Conservation (phyloP, 2,888 invertebrate species). For the Alsophila aescularia region DNA sequence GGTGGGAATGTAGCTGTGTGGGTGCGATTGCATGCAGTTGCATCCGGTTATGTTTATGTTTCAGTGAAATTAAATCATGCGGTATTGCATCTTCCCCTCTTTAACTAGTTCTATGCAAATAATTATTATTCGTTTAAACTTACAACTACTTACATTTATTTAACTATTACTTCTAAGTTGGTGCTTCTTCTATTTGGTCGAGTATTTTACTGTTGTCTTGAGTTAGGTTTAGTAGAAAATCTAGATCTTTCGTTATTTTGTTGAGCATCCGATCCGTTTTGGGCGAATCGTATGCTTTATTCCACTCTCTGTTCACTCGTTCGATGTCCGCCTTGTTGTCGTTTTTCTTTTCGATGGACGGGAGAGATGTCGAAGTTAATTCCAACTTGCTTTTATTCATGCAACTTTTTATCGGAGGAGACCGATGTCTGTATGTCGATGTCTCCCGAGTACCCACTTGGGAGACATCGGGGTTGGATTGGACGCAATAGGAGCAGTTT, state of each 20-base stretch:
- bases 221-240: slow-evolving; percentile 90
- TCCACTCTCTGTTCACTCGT: slow-evolving; percentile 70
- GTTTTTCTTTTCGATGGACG: slow-evolving; percentile 65
- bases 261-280: slow-evolving; percentile 88
- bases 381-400: slow-evolving; percentile 67
- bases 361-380: slow-evolving; percentile 66
- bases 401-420: slow-evolving; percentile 79
- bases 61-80: too few species aligned
- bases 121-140: slow-evolving; percentile 53
- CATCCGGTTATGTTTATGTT: too few species aligned
- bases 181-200: slow-evolving; percentile 71
- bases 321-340: slow-evolving; percentile 66
- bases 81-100: too few species aligned
- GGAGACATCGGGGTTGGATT: slow-evolving; percentile 73
- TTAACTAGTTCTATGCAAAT: too few species aligned
- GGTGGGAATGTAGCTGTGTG: too few species aligned
- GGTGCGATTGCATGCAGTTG: too few species aligned
- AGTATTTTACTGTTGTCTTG: slow-evolving; percentile 59
- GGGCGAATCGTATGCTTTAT: slow-evolving; percentile 66
- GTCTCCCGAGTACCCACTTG: too few species aligned
- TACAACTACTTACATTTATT: slow-evolving; percentile 34
- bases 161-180: slow-evolving; percentile 57
- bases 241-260: slow-evolving; percentile 92
- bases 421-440: too few species aligned
- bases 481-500: slow-evolving; percentile 70